Base-by-base conservation (phyloP, 2,797 vertebrate species). In the Anolis apletophallus region DNA sequence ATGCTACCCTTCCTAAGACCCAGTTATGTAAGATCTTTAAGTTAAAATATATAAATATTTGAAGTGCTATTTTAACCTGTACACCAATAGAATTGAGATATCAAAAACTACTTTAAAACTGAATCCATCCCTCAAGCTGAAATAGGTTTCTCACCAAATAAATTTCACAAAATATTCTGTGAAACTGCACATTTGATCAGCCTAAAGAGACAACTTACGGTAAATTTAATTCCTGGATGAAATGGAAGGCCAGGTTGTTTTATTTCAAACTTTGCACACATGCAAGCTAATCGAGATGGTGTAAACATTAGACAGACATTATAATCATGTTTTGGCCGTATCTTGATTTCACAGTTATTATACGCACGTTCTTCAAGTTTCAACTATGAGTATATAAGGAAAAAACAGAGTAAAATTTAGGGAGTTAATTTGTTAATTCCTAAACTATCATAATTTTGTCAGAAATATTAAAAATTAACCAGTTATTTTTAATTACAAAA, bases 241-340 rank as follows among this genome's bases (percentile, higher is more conserved):
- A 97, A 95, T 10, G 89, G 96, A 85, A 97, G 95, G 74, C 97
- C 97, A 88, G 98, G 97, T 88, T 98, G 98, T 91, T 99, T 99
- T 93, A 99, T 99, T 95, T 99, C 99, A 89, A 99, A 96, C 91
- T 98, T 99, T 90, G 99, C 98, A 95, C 98, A 95, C 98, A 98
- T 99, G 94, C 97, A 98, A 55, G 98, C 98, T 87, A 99, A 95
- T 34, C 97, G 96, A 81, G 98, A 98, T 69, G 99, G 99, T 79
- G 98, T 95, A 83, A 98, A 99, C 55, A 98, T 96, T 85, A 99
- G 91, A 87, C 97, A 98, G 86, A 99, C 94, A 0, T 95, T 92
- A n/a, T 97, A 92, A 6, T 99, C 98, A 83, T 99, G 98, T 92
- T 94, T 97, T 75, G 99, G 98, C 68, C 94, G 96, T 88, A 99